Evolutionary conservation across 1,140 invertebrate species (phyloP).

Genomic region (Heliconius congener): DNA sequence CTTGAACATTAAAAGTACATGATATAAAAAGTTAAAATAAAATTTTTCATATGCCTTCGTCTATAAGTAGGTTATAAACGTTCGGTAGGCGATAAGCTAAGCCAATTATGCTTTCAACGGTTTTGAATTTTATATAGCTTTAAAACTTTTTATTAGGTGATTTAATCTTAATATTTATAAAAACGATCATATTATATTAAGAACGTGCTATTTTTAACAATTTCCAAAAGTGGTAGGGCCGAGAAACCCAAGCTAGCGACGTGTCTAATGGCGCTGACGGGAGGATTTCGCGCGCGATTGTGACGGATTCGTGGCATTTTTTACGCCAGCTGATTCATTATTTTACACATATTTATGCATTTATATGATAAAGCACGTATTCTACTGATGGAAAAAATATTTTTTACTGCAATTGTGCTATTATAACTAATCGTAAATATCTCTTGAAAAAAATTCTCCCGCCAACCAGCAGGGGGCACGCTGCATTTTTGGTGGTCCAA

Average conservation of each 20-base stretch:
- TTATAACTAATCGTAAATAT: conserved; percentile 48
- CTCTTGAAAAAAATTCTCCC: conserved; percentile 69
- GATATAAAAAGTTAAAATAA: conserved; percentile 31
- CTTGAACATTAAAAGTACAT: conserved; percentile 42
- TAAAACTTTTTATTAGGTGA: conserved; percentile 45
- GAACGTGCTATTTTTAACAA: conserved; percentile 76
- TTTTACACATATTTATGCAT: conserved; percentile 51
- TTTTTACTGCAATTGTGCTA: conserved; percentile 36
- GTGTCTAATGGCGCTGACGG: conserved; percentile 81
- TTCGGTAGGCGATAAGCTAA: conserved; percentile 69
- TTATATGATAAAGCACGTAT: conserved; percentile 49
- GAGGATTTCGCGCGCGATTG: conserved; percentile 81
- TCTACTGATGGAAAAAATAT: conserved; percentile 42
- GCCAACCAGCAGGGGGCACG: conserved; percentile 78
- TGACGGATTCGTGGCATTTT: conserved; percentile 80
- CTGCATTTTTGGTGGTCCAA: conserved; percentile 50
- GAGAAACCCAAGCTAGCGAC: conserved; percentile 78
- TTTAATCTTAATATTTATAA: conserved; percentile 39
- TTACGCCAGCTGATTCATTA: conserved; percentile 67
- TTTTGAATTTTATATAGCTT: conserved; percentile 45
- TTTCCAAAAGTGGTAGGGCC: conserved; percentile 75
- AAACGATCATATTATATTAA: conserved; percentile 48
- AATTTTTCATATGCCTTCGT: conserved; percentile 46
- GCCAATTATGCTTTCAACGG: conserved; percentile 64
- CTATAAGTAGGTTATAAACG: conserved; percentile 76